A percentile compares a stretch with the other conserved stretches of the same genome.
Evolutionary conservation across 1,140 invertebrate species (phyloP).

Genomic region (Nixonia krombeini): DNA sequence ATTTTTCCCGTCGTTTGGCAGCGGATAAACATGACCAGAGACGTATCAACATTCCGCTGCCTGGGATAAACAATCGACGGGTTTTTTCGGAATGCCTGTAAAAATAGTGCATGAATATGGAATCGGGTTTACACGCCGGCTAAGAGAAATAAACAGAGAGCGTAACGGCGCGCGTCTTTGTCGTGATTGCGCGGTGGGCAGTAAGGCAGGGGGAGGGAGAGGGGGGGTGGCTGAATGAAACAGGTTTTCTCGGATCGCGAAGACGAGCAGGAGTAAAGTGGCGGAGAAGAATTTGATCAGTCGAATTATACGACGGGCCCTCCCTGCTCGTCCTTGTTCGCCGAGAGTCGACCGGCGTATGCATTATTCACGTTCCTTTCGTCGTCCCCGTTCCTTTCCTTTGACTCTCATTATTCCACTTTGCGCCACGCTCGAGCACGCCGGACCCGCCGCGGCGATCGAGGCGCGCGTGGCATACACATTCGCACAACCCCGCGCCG

Average conservation of each 20-base stretch:
- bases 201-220: no score
- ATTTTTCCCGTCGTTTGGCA: no score
- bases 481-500: no score
- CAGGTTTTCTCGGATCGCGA: no score
- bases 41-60: no score
- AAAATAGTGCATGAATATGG: conserved; percentile 32
- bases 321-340: conserved; percentile 14
- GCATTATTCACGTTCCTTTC: conserved; percentile 30
- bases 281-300: conserved; percentile 35
- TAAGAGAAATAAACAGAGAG: conserved; percentile 29
- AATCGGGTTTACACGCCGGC: conserved; percentile 16
- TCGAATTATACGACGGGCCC: conserved; percentile 29
- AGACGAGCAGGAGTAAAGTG: conserved; percentile 5
- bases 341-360: conserved; percentile 30
- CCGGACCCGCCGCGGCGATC: no score
- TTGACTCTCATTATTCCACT: conserved; percentile 15
- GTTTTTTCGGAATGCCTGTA: conserved; percentile 17
- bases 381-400: conserved; percentile 4
- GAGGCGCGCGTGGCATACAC: no score
- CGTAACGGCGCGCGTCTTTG: conserved; percentile 5
- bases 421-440: no score
- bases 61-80: conserved; percentile 19
- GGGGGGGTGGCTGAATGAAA: conserved; percentile 11
- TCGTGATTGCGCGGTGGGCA: conserved; percentile 17
- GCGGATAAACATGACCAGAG: no score